A percentile compares a stretch with the other conserved stretches of the same genome.
These are phyloP conservation scores for Carduelis carduelis DNA, from an alignment of 2,797 vertebrate species.

Conservation along the genomic window DNA sequence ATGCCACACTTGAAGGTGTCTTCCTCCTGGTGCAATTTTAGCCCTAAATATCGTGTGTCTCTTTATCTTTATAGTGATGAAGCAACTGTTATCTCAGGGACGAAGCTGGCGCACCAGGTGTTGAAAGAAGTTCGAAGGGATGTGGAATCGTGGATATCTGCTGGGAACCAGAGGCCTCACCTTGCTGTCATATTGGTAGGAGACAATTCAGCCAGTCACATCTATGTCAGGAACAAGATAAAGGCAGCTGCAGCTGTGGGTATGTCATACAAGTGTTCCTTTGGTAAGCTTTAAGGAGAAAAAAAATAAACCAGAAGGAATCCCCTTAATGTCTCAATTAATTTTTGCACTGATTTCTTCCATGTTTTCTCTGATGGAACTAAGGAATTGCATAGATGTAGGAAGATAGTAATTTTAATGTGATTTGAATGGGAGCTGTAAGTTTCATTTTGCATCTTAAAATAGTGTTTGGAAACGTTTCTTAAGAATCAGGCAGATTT, in stretches of 20 bases:
- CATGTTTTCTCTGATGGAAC: not conserved
- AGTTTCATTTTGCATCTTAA: not conserved
- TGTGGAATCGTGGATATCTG: conserved; percentile 81
- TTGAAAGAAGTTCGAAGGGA: conserved; percentile 85
- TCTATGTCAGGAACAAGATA: conserved; percentile 91
- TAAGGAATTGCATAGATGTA: not conserved
- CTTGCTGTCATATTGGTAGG: conserved; percentile 90
- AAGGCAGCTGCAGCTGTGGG: conserved; percentile 85
- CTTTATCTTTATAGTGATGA: conserved; percentile 69
- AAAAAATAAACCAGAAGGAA: not conserved
- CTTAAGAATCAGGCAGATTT: not conserved
- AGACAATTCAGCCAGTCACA: conserved; percentile 87
- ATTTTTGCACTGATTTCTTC: not conserved
- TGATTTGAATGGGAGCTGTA: rapidly evolving
- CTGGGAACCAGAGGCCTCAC: conserved; percentile 88
- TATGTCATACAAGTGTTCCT: conserved; percentile 25
- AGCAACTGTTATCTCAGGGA: conserved; percentile 89
- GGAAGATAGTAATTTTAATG: not conserved
- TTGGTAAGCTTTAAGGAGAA: not conserved
- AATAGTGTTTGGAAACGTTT: not conserved
- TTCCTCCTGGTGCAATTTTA: not conserved
- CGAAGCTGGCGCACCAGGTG: conserved; percentile 84
- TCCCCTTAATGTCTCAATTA: not conserved
- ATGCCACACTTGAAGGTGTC: not conserved
- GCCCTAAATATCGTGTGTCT: not conserved